phyloP scores from a whole-genome alignment of 2,113 vertebrate genomes.

The Myocastor coypus region DNA sequence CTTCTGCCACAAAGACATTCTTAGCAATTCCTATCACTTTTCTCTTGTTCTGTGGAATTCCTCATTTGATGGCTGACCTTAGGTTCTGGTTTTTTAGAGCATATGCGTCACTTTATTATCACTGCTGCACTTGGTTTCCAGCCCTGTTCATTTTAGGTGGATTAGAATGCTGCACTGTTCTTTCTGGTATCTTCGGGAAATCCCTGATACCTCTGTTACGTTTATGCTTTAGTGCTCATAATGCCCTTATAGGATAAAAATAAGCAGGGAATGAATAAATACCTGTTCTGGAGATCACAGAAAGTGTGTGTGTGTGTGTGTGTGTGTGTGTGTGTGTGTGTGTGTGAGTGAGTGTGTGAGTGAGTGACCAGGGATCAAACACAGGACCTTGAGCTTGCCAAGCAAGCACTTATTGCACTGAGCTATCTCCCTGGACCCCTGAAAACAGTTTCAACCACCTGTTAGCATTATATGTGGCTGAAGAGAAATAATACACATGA shows the following conservation, averaged over 20 bases:
- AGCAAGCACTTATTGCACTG: too few relatives aligned
- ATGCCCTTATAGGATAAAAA: neutral
- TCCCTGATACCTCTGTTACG: neutral
- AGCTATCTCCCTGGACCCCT: too few relatives aligned
- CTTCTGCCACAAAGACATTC: constrained; percentile 29
- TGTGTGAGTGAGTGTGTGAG: too few relatives aligned
- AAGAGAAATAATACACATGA: neutral
- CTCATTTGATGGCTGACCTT: neutral
- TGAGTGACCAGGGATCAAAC: too few relatives aligned
- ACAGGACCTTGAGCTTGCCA: too few relatives aligned
- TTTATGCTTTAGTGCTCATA: neutral
- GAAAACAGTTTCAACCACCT: constrained; percentile 10
- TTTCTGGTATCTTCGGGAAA: neutral
- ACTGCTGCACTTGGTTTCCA: neutral
- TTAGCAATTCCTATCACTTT: constrained; percentile 45
- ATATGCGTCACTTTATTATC: constrained; percentile 9
- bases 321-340: too few relatives aligned
- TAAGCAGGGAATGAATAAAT: neutral
- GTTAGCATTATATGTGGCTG: neutral
- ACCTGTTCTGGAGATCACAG: neutral
- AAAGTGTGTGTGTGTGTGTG: neutral
- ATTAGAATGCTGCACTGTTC: neutral
- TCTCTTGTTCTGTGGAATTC: constrained; percentile 32
- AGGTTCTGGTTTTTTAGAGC: constrained; percentile 23
- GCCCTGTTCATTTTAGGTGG: neutral